Conservation (phyloP, 2,113 vertebrate genomes). For the Mungos mungo region DNA sequence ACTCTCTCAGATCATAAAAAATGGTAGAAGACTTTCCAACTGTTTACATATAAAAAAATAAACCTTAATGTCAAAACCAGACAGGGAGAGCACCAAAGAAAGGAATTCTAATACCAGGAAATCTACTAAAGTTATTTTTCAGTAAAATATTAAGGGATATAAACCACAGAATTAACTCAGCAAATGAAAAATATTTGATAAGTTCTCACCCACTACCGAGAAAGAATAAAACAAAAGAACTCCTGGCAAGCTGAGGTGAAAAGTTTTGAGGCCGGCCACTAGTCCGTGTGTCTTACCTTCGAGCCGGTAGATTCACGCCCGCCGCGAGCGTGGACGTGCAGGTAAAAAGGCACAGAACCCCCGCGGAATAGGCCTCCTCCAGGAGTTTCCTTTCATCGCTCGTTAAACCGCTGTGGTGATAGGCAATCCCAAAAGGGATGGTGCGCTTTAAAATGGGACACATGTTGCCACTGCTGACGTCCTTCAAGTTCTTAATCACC, state of each 20-base stretch:
- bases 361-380: constrained; percentile 93
- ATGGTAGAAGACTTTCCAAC: not conserved
- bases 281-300: constrained; percentile 86
- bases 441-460: constrained; percentile 92
- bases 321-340: constrained; percentile 98
- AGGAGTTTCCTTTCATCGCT: constrained; percentile 92
- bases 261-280: not conserved
- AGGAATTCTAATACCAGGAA: not conserved
- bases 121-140: not conserved
- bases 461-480: constrained; percentile 86
- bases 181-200: not conserved
- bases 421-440: constrained; percentile 93
- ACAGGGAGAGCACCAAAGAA: not conserved
- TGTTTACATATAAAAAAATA: not conserved
- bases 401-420: constrained; percentile 96
- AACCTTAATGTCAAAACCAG: not conserved
- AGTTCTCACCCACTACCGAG: not conserved
- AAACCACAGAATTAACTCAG: not conserved
- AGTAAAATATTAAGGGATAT: constrained; percentile 31
- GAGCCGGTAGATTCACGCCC: constrained; percentile 96
- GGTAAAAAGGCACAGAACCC: constrained; percentile 93
- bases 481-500: constrained; percentile 88
- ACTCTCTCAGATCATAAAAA: not conserved
- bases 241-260: not conserved
- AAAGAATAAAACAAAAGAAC: not conserved